phyloP scores from a whole-genome alignment of 2,797 vertebrate species.

The Okamejei kenojei region DNA sequence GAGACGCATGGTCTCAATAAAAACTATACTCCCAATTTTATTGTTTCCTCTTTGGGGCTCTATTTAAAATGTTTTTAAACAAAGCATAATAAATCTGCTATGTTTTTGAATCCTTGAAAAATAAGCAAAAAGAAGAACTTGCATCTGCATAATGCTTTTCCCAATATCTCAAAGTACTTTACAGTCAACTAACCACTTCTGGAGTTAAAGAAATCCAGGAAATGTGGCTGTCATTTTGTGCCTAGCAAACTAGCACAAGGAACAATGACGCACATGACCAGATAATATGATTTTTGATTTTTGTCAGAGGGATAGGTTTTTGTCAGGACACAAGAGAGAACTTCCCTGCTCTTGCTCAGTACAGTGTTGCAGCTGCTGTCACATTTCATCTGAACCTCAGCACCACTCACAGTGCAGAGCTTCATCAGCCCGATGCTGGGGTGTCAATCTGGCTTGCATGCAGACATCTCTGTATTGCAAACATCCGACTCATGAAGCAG shows the following conservation, averaged over 20 bases:
- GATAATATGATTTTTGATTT: not conserved
- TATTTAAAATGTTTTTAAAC: not conserved
- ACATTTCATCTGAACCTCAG: not conserved
- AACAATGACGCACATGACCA: not conserved
- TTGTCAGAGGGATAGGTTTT: not conserved
- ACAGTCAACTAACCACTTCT: not conserved
- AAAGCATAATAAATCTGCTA: not conserved
- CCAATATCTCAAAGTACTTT: not conserved
- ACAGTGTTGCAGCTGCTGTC: not conserved
- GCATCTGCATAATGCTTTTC: not conserved
- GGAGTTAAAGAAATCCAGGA: not conserved
- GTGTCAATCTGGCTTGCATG: too few species aligned
- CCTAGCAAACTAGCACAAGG: not conserved
- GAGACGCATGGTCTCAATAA: not conserved
- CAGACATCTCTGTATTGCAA: too few species aligned
- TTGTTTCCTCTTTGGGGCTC: not conserved
- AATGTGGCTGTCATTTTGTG: not conserved
- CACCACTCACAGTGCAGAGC: not conserved
- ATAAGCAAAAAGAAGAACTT: not conserved
- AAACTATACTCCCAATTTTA: not conserved
- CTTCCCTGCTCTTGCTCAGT: not conserved
- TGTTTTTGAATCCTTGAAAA: not conserved
- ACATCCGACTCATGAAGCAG: not conserved
- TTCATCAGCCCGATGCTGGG: not conserved
- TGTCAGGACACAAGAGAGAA: not conserved